Evolutionary conservation across 2,888 invertebrate genomes (phyloP), one percentile per base, ranked within the genome.

Genomic region (Callyntrura guangdongensis): DNA sequence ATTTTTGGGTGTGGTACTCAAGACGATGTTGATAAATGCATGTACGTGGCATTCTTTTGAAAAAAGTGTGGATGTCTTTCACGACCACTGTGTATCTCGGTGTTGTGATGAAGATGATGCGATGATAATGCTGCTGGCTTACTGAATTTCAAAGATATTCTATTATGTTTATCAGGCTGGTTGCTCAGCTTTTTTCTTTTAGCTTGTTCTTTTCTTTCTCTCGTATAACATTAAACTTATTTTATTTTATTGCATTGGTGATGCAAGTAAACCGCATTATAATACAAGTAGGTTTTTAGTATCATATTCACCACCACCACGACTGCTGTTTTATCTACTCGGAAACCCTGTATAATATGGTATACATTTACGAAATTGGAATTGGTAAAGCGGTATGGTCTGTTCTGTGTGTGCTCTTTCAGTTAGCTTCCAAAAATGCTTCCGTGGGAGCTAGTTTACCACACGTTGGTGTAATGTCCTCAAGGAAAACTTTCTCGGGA

Each of bases 1-100:
- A 93, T 93, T 93, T 93, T 93, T 93, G 94, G 94, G 94, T 93
- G 94, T 94, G 94, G 93, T 93, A 90, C 92, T 86, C 81, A 89
- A 64, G 67, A 22, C 36, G 45, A 81, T 45, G 45, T 45, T 81
- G 59, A 59, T 81, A 59, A 81, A 64, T 64, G 64, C 64, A 77
- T 77, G 22, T 22, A 25, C 36, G 25, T 45, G 45, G 47, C 8
- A 72, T 45, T 45, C 72, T 6, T 61, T 27, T 56, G 61, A 61
- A 45, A 59, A 25, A 81, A 59, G 17, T 27, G 36, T n/a, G 27
- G 61, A 27, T 81, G 59, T 61, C 45, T 61, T 81, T 81, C 61
- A 79, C 79, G 22, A 79, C 36, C 56, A 61, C 61, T n/a, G n/a
- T n/a, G 81, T 81, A 81, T 81, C 59, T 20, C 45, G 59, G 81